These are phyloP conservation scores for Ondatra zibethicus DNA, from an alignment of 2,113 vertebrate genomes.

Conservation along the genomic window DNA sequence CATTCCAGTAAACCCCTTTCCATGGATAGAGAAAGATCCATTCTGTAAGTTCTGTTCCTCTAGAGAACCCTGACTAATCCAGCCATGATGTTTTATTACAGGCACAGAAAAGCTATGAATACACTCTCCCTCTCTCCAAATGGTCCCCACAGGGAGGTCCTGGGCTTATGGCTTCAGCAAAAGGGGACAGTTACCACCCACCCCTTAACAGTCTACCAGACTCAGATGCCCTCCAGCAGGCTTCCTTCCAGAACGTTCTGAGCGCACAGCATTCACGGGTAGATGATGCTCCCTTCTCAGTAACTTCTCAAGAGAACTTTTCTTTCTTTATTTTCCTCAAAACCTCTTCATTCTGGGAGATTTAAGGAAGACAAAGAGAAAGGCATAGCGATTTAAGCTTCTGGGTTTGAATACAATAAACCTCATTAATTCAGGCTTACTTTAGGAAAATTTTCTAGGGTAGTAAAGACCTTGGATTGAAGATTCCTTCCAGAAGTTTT, in stretches of 20 bases:
- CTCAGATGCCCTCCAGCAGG: accelerated
- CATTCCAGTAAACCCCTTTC: not conserved
- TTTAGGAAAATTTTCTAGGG: not conserved
- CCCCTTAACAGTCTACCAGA: accelerated
- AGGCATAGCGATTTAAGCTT: slow-evolving; percentile 30
- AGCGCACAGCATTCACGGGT: accelerated
- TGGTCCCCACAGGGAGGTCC: accelerated
- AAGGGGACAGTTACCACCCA: accelerated
- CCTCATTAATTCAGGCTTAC: slow-evolving; percentile 60
- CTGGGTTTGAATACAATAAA: not conserved
- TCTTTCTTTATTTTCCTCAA: not conserved
- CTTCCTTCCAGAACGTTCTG: not conserved
- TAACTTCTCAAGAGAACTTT: not conserved
- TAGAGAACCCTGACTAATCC: not conserved
- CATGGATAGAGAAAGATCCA: not conserved
- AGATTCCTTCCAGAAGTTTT: not conserved
- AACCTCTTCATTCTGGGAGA: slow-evolving; percentile 11
- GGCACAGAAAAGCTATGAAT: not conserved
- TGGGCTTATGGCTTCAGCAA: not conserved
- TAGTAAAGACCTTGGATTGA: not conserved
- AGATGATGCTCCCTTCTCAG: not conserved
- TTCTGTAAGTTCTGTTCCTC: not conserved
- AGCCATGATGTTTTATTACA: not conserved
- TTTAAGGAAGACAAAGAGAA: slow-evolving; percentile 48
- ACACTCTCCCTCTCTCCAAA: not conserved